Percentiles rank a stretch among this genome's conserved stretches.
Conservation (phyloP, 2,888 invertebrate genomes). For the Drosophila helvetica region DNA sequence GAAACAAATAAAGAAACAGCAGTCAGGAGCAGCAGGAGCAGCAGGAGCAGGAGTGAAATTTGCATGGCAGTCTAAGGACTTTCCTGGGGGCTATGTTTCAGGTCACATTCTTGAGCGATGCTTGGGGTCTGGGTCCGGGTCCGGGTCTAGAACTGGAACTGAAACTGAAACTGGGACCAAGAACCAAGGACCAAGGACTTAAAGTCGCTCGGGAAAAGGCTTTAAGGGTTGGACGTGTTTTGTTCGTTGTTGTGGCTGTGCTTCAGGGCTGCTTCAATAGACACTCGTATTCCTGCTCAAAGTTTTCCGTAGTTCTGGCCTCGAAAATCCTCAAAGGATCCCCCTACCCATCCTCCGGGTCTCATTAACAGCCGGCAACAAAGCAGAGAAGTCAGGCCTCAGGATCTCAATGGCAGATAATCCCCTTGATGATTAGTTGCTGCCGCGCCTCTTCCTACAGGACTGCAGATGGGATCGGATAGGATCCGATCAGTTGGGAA, state of each 20-base stretch:
- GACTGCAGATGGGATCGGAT: constrained; percentile 5
- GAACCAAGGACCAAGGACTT: neutral
- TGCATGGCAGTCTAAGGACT: neutral
- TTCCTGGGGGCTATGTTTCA: neutral
- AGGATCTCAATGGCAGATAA: constrained; percentile 36
- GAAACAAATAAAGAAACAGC: neutral
- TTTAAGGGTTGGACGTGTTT: too few species aligned
- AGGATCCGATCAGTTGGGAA: constrained; percentile 18
- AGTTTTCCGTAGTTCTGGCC: neutral
- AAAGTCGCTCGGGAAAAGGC: neutral
- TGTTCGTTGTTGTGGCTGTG: too few species aligned
- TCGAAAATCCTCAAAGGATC: neutral
- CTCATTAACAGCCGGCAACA: constrained; percentile 28
- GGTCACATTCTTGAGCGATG: neutral
- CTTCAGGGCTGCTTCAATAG: too few species aligned
- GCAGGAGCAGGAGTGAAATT: neutral
- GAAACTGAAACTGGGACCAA: neutral
- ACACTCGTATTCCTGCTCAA: too few species aligned
- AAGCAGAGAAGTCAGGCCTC: constrained; percentile 33
- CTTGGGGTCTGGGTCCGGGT: neutral
- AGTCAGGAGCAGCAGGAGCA: neutral
- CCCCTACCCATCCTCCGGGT: neutral
- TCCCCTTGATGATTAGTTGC: constrained; percentile 45
- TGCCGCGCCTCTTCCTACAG: constrained; percentile 26
- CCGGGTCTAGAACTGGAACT: neutral